Evolutionary conservation across 1,140 invertebrate genomes (phyloP), one percentile per base, ranked within the genome.

Genomic region (Orius insidiosus): DNA sequence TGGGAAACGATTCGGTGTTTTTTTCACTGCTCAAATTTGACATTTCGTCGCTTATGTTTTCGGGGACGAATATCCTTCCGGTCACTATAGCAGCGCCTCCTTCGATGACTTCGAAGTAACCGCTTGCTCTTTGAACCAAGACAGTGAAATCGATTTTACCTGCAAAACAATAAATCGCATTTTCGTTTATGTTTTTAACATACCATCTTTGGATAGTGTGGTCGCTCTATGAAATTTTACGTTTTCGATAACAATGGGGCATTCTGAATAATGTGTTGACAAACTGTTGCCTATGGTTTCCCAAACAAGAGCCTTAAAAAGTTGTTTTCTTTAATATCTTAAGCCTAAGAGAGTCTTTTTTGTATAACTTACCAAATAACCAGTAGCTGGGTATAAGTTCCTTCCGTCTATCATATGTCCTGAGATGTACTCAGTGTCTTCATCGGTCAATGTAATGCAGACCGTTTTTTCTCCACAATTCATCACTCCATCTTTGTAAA

Each of bases 401-500:
- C 88, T 74, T 60, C 79, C 79, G 63, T 96, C 88, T 53, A 96
- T 84, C 3, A 80, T 69, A 61, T 97, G 90, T 2, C 86, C 89
- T 15, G 65, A 61, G 61, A 87, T 74, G 58, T 74, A 95, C 38
- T 78, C 70, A 57, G 76, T 78, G 48, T 80, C 74, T 37, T 76
- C 74, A 52, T 83, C 74, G 4, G 60, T 63, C 0, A 83, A 60
- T 19, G 74, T 69, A 45, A 80, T 63, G 13, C 66, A 59, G 8
- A 80, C 65, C 0, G 62, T 60, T 42, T 76, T 63, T 53, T 82
- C 77, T 1, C 77, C 74, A 7, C 69, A 72, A 48, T 68, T 70
- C 49, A 74, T 69, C 56, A 72, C 76, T 47, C 72, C 68, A 57
- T 72, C 71, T 15, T 64, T 65, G 51, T 71, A 76, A 3, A 67